Base-by-base conservation (phyloP, 2,888 invertebrate species). In the Nomada ferruginata region DNA sequence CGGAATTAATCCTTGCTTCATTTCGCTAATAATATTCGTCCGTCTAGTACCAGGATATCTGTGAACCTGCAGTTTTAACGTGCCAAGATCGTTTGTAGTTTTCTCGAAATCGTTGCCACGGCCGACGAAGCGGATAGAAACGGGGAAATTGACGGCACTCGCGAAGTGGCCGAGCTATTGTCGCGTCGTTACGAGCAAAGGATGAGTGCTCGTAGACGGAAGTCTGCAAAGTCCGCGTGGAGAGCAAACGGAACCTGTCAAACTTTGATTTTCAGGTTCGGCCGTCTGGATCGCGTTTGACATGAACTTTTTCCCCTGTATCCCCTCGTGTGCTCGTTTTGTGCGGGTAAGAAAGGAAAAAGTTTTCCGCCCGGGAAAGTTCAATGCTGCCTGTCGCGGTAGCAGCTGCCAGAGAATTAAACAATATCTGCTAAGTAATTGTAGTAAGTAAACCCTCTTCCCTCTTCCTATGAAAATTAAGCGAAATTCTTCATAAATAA, bases 361-460 rank as follows among this genome's bases (percentile, higher is more conserved):
- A 89, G 82, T 88, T 90, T 71, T 81, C 83, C 61, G 82, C 82
- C 69, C 53, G 77, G 87, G 89, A 91, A 91, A 90, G 85, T 90
- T 89, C 82, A 86, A 82, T 85, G 84, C 84, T 85, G 60, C 79
- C 29, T 23, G 66, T 72, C 83, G 36, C 36, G 36, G 78, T 85
- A 87, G 88, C 89, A 87, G 88, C 29, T 18, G 87, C 85, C 84
- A 85, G 87, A 86, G 83, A 85, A 88, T 90, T 87, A 87, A 90
- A 90, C 89, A 89, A 90, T 90, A 44, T 60, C 42, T n/a, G n/a
- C 20, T 36, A 36, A 7, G 36, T 36, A 36, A 36, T 36, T 36
- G 36, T 36, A 36, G 7, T 7, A 36, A 7, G 50, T 36, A 18
- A 18, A n/a, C 44, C 26, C 47, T 15, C 9, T 42, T n/a, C 20